Evolutionary conservation across 2,888 invertebrate genomes (phyloP).

Genomic region (Meloe dianella): DNA sequence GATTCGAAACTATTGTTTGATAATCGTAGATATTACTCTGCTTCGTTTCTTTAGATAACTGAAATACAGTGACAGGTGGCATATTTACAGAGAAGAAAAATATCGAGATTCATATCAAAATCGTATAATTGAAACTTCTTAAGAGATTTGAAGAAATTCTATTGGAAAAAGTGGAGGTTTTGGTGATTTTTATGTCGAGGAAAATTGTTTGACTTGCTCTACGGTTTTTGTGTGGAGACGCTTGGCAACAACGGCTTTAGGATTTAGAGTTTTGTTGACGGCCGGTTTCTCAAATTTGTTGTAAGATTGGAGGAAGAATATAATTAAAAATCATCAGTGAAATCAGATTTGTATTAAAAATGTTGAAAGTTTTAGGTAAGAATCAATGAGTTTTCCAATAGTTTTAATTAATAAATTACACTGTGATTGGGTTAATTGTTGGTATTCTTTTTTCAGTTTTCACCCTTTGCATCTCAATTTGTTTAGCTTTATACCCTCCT

Average conservation of each 20-base stretch:
- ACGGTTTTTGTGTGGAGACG: not conserved
- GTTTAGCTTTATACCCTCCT: slow-evolving; percentile 68
- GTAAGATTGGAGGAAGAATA: not conserved
- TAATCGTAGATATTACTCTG: too few species aligned
- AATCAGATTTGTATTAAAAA: not conserved
- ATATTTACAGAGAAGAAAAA: too few species aligned
- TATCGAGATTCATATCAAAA: too few species aligned
- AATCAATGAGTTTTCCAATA: too few species aligned
- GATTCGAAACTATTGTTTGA: too few species aligned
- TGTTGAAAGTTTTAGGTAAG: slow-evolving; percentile 26
- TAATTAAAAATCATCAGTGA: not conserved
- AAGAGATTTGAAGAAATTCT: too few species aligned
- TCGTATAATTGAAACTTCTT: too few species aligned
- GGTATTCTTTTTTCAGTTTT: slow-evolving; percentile 42
- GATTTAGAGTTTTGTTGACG: not conserved
- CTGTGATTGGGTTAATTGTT: slow-evolving; percentile 19
- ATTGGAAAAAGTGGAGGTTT: too few species aligned
- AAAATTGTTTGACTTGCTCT: not conserved
- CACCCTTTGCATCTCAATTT: slow-evolving; percentile 48
- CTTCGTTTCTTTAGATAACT: too few species aligned
- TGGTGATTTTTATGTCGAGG: too few species aligned
- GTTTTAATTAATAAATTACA: not conserved
- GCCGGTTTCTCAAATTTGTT: not conserved
- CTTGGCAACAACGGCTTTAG: not conserved
- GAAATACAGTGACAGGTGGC: too few species aligned